Conservation (phyloP, 2,113 vertebrate genomes). For the Budorcas taxicolor region DNA sequence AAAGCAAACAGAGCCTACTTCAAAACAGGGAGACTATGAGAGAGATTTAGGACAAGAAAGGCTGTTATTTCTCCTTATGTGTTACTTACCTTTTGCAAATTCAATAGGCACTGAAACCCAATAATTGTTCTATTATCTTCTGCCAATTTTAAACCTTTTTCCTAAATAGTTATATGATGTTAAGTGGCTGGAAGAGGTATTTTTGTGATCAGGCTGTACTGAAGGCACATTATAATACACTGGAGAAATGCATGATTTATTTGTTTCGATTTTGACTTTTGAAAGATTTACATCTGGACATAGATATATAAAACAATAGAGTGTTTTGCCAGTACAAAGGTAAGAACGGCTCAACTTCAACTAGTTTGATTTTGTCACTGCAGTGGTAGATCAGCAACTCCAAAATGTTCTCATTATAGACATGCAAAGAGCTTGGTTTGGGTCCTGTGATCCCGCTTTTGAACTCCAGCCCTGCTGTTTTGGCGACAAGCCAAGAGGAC, state of each 20-base stretch:
- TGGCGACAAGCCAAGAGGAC: background rate
- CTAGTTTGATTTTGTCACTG: background rate
- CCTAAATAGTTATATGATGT: constrained; percentile 4
- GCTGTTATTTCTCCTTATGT: background rate
- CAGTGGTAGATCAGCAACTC: background rate
- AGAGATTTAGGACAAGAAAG: background rate
- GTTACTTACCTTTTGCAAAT: background rate
- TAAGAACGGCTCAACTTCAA: background rate
- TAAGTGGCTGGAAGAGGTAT: constrained; percentile 24
- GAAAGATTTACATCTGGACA: background rate
- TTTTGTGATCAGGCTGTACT: background rate
- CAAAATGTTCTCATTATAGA: background rate
- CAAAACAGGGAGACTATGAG: background rate
- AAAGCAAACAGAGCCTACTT: background rate
- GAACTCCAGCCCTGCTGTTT: background rate
- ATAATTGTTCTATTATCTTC: constrained; percentile 19
- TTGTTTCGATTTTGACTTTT: constrained; percentile 27
- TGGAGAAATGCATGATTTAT: background rate
- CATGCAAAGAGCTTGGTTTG: background rate
- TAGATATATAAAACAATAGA: background rate
- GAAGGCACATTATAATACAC: background rate
- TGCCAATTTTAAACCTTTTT: background rate
- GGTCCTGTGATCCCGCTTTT: background rate
- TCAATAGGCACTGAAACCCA: background rate
- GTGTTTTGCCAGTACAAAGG: background rate